These are phyloP conservation scores for Anniella stebbinsi DNA, from an alignment of 2,797 vertebrate species.

Conservation along the genomic window DNA sequence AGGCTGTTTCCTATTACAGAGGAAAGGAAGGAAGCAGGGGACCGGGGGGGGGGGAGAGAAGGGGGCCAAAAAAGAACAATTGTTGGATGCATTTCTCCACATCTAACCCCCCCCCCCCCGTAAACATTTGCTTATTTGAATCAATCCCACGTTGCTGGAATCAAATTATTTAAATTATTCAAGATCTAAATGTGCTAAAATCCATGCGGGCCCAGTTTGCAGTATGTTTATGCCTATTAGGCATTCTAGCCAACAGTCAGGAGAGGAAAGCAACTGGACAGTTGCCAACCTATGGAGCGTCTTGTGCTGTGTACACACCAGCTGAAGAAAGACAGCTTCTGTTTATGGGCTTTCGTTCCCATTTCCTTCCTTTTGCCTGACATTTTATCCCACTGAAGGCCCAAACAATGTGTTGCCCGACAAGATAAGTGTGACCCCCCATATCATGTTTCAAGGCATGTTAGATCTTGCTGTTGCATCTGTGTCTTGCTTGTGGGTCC, in stretches of 20 bases:
- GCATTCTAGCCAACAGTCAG: conserved; percentile 64
- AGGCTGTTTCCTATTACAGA: not conserved
- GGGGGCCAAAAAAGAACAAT: conserved; percentile 17
- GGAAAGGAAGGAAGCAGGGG: not conserved
- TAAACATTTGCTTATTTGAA: conserved; percentile 73
- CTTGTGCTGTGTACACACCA: conserved; percentile 61
- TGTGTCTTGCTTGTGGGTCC: no score
- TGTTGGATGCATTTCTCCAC: conserved; percentile 15
- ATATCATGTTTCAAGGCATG: not conserved
- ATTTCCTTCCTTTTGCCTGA: not conserved
- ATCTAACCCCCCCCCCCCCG: not conserved
- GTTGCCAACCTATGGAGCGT: conserved; percentile 63
- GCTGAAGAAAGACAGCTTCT: conserved; percentile 37
- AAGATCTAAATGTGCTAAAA: conserved; percentile 74
- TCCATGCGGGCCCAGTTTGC: conserved; percentile 66
- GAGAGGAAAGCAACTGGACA: conserved; percentile 59
- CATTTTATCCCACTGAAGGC: not conserved
- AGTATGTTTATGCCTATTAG: conserved; percentile 74
- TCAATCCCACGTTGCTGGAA: conserved; percentile 62
- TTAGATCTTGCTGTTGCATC: no score
- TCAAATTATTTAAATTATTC: conserved; percentile 80
- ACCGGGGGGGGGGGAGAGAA: rapidly evolving
- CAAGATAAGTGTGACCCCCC: no score
- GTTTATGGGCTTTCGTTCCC: conserved; percentile 56
- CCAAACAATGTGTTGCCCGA: no score